phyloP scores from a whole-genome alignment of 1,140 invertebrate species.

The Mercenaria mercenaria region DNA sequence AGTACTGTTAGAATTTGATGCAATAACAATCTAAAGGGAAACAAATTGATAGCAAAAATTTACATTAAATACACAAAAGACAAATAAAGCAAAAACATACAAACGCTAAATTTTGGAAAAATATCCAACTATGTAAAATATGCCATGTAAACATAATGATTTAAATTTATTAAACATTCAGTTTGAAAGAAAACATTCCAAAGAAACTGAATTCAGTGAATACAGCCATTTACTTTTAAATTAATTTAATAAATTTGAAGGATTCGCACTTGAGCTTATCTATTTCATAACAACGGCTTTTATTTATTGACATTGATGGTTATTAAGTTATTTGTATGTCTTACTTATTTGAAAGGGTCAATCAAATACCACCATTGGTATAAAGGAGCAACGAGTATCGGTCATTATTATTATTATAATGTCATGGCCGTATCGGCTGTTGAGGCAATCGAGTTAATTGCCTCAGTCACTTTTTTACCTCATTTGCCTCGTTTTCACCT shows the following conservation, averaged over 20 bases:
- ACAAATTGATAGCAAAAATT: too few relatives aligned
- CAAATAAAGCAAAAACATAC: background rate
- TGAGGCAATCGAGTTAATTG: too few relatives aligned
- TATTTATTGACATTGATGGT: constrained; percentile 2
- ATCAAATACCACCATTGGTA: background rate
- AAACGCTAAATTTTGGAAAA: background rate
- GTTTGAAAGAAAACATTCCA: background rate
- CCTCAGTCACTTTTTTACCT: too few relatives aligned
- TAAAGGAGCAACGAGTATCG: too few relatives aligned
- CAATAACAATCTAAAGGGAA: too few relatives aligned
- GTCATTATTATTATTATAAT: too few relatives aligned
- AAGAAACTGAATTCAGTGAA: background rate
- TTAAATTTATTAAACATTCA: background rate
- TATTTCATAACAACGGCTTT: background rate
- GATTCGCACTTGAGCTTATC: background rate
- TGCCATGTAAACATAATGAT: background rate
- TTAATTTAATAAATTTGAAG: background rate
- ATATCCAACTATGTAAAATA: background rate
- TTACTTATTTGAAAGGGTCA: background rate
- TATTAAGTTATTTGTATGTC: constrained; percentile 1
- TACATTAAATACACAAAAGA: too few relatives aligned
- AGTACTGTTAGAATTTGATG: too few relatives aligned
- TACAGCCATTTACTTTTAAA: background rate
- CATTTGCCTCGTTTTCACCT: too few relatives aligned
- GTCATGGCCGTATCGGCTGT: too few relatives aligned